Evolutionary conservation across 2,797 vertebrate species (phyloP).

Genomic region (Onychomys leucogaster): DNA sequence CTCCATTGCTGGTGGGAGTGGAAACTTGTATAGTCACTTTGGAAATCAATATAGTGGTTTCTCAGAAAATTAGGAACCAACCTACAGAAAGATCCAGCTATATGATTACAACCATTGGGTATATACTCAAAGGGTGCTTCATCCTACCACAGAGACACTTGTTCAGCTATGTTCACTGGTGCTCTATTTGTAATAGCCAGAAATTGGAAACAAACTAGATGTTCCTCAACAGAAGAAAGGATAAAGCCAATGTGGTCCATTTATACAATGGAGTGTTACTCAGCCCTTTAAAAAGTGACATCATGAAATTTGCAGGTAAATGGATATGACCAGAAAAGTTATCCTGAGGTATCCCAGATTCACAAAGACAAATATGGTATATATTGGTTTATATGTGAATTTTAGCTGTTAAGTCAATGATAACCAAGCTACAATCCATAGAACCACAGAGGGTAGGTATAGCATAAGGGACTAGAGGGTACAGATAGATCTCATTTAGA

Average conservation of each 20-base stretch:
- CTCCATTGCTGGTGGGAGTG: not conserved
- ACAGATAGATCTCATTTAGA: not conserved
- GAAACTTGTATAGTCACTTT: not conserved
- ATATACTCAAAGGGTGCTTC: too few relatives aligned
- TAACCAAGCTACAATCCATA: not conserved
- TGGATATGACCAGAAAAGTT: not conserved
- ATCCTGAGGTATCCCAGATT: not conserved
- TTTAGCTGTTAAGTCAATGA: not conserved
- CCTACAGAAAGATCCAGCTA: not conserved
- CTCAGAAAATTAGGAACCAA: not conserved
- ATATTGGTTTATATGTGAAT: not conserved
- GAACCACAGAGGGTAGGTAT: not conserved
- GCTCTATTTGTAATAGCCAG: not conserved
- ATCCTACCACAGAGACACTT: not conserved
- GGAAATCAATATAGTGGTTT: not conserved
- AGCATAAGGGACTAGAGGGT: too few relatives aligned
- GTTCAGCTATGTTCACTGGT: not conserved
- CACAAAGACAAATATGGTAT: not conserved
- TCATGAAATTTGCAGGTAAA: not conserved
- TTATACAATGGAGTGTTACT: not conserved
- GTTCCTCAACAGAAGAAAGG: not conserved
- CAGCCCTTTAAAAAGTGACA: not conserved
- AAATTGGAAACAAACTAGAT: not conserved
- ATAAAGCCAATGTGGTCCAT: not conserved
- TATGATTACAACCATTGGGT: accelerated